These are phyloP conservation scores for Lissonota sp. DNA, from an alignment of 2,888 invertebrate genomes.

Conservation along the genomic window DNA sequence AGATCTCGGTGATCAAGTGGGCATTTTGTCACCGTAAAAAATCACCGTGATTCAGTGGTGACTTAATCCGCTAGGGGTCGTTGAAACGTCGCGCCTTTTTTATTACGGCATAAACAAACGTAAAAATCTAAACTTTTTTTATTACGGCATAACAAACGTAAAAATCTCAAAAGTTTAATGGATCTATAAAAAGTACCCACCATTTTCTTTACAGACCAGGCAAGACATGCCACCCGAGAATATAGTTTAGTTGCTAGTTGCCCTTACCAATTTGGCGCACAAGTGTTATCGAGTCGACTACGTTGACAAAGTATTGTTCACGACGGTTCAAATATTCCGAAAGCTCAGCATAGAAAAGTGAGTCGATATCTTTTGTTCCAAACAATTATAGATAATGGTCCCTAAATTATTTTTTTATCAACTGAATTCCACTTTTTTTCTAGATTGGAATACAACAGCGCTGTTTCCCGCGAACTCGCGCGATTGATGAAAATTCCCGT, in stretches of 20 bases:
- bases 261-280: conserved; percentile 96
- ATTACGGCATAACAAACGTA: neutral
- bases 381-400: neutral
- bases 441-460: conserved; percentile 91
- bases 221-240: conserved; percentile 98
- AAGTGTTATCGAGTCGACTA: conserved; percentile 98
- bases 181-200: neutral
- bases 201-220: conserved; percentile 87
- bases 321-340: conserved; percentile 95
- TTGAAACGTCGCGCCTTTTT: neutral
- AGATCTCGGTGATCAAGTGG: too few relatives aligned
- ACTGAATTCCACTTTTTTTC: conserved; percentile 63
- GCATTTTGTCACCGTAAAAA: too few relatives aligned
- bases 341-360: conserved; percentile 94
- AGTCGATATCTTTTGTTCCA: conserved; percentile 68
- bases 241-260: conserved; percentile 97
- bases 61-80: too few relatives aligned
- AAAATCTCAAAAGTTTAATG: neutral
- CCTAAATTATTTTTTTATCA: neutral
- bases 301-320: conserved; percentile 96
- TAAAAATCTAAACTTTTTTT: neutral
- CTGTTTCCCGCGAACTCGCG: conserved; percentile 96
- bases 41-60: too few relatives aligned
- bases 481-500: conserved; percentile 97
- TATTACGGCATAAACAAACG: neutral